Evolutionary conservation across 2,797 vertebrate species (phyloP).

Genomic region (Pogoniulus pusillus): DNA sequence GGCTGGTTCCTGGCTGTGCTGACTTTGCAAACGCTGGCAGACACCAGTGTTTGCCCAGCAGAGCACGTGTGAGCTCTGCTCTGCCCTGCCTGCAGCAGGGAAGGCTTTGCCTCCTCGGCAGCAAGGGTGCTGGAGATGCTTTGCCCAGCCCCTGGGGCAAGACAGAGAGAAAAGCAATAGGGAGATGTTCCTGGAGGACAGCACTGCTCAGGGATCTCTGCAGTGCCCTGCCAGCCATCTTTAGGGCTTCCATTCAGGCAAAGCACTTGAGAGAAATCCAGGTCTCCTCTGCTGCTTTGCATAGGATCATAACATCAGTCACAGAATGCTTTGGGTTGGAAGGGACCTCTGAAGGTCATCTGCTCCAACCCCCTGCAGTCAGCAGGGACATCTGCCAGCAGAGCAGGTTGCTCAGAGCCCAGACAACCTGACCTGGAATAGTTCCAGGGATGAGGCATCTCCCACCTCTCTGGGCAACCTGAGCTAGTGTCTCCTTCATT

Average conservation of each 20-base stretch:
- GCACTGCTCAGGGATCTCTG: neutral
- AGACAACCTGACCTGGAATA: neutral
- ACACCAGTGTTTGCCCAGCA: neutral
- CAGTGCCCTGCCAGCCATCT: neutral
- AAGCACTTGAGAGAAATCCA: neutral
- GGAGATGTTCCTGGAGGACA: neutral
- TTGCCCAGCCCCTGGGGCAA: neutral
- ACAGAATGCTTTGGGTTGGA: neutral
- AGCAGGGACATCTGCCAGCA: neutral
- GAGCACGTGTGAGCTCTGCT: neutral
- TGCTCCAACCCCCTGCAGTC: neutral
- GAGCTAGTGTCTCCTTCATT: neutral
- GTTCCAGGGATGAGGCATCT: no score
- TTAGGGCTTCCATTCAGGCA: neutral
- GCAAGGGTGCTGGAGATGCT: neutral
- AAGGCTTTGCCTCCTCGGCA: rapidly evolving
- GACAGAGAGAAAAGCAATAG: neutral
- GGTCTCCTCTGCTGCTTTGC: neutral
- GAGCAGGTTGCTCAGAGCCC: neutral
- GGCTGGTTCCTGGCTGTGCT: neutral
- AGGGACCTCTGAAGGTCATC: neutral
- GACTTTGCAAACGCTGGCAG: neutral
- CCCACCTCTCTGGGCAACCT: neutral
- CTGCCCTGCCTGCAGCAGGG: neutral
- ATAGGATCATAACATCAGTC: neutral